Conservation (phyloP, 2,113 vertebrate genomes). For the Morone saxatilis region DNA sequence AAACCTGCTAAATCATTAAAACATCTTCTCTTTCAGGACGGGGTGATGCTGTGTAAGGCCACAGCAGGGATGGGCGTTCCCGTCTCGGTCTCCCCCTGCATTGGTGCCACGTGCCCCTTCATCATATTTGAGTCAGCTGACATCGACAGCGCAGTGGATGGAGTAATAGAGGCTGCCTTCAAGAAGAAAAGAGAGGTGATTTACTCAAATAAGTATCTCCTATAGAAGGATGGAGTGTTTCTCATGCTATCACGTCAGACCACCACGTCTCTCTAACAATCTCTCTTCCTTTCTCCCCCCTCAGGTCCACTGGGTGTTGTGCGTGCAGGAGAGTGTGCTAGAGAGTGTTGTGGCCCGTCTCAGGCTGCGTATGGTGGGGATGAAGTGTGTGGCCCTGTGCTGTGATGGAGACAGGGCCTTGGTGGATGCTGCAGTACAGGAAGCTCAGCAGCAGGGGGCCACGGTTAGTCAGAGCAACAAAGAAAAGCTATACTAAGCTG, state of each 20-base stretch:
- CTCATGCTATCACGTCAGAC: not conserved
- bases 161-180: constrained; percentile 79
- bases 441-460: constrained; percentile 88
- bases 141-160: constrained; percentile 85
- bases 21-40: constrained; percentile 61
- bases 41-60: constrained; percentile 58
- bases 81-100: constrained; percentile 67
- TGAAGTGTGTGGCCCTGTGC: constrained; percentile 83
- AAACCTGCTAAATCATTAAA: not conserved
- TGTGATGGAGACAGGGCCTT: constrained; percentile 55
- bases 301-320: constrained; percentile 85
- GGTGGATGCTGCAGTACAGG: constrained; percentile 81
- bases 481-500: not conserved
- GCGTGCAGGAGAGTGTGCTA: constrained; percentile 88
- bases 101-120: constrained; percentile 80
- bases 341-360: constrained; percentile 82
- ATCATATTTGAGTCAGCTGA: constrained; percentile 86
- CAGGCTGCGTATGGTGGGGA: constrained; percentile 79
- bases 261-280: not conserved
- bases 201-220: not conserved
- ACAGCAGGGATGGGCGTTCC: constrained; percentile 71
- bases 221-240: not conserved
- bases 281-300: not conserved
- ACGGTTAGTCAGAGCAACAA: constrained; percentile 77
- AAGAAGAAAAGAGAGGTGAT: constrained; percentile 81